Base-by-base conservation (phyloP, 1,140 invertebrate species). In the Drosophila obscura region DNA sequence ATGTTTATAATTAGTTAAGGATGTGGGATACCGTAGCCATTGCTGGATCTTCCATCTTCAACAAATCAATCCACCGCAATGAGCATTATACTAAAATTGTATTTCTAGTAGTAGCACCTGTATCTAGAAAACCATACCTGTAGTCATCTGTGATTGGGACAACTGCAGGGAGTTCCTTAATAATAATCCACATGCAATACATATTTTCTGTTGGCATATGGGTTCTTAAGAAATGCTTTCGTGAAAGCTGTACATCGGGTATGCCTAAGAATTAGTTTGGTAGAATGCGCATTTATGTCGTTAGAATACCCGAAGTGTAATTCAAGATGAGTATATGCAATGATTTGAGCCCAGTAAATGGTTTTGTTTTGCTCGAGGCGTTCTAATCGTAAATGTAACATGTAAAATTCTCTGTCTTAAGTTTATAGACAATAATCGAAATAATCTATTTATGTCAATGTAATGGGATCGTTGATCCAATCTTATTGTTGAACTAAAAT, bases 111-210 rank as follows among this genome's bases (percentile, higher is more conserved):
- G 35, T 39, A 11, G 9, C 9, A 35, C 31, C 31, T 11, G 31
- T 35, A 9, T 35, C 31, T 11, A 35, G 9, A 0, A 35, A 35
- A 11, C 31, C 35, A 39, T 13, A 13, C 35, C 11, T 13, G 4
- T 13, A 13, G 8, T 19, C 41, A 19, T 16, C 31, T 53, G 16
- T 9, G 22, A 26, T 48, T 7, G 7, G 6, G 44, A 22, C 3
- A 19, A 45, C 11, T n/a, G 16, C 2, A 31, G 45, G 53, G 7
- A 24, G 31, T 35, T 35, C 3, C 31, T 35, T 35, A 35, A 35
- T 43, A 2, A 48, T 28, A 60, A 56, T 64, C 51, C 43, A 24
- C 77, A 80, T 80, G 77, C 77, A 69, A 44, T 22, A 5, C 11
- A 5, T 13, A 44, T 22, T 45, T 28, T n/a, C 5, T 15, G 26